Evolutionary conservation across 2,888 invertebrate species (phyloP).

Genomic region (Amphipyra tragopoginis): DNA sequence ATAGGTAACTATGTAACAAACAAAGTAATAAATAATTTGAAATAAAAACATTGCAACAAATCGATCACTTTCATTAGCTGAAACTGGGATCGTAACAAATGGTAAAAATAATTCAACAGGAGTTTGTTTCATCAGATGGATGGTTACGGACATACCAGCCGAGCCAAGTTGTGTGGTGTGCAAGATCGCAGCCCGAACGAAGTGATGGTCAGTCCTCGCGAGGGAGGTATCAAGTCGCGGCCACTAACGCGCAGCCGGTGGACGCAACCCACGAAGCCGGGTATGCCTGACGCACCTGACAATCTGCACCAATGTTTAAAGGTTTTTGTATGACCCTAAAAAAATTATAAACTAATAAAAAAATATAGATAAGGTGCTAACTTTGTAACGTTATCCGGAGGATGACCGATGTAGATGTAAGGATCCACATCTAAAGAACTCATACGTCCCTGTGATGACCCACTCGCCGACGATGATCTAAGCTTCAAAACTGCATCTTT

Average conservation of each 20-base stretch:
- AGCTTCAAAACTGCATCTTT: slow-evolving; percentile 82
- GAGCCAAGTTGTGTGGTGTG: slow-evolving; percentile 82
- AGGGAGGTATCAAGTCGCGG: slow-evolving; percentile 88
- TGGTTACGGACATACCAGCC: slow-evolving; percentile 78
- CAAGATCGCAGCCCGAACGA: slow-evolving; percentile 80
- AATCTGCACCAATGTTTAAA: slow-evolving; percentile 87
- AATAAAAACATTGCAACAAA: slow-evolving; percentile 13
- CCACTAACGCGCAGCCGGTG: slow-evolving; percentile 92
- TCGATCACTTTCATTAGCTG: background rate
- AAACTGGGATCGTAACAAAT: background rate
- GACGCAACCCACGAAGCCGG: slow-evolving; percentile 96
- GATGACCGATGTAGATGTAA: slow-evolving; percentile 80
- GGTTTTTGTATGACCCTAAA: background rate
- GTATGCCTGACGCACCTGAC: slow-evolving; percentile 92
- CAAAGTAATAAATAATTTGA: slow-evolving; percentile 8
- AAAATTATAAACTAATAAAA: too few species aligned
- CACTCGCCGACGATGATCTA: slow-evolving; percentile 76
- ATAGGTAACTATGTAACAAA: background rate
- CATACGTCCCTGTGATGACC: slow-evolving; percentile 82
- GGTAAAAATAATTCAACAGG: background rate
- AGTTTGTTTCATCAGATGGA: background rate
- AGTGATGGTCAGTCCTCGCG: slow-evolving; percentile 85
- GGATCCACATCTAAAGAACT: slow-evolving; percentile 83
- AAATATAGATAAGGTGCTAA: slow-evolving; percentile 60
- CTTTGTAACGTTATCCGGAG: slow-evolving; percentile 84